These are phyloP conservation scores for Elaeidobius kamerunicus DNA, from an alignment of 2,888 invertebrate genomes.

Conservation along the genomic window DNA sequence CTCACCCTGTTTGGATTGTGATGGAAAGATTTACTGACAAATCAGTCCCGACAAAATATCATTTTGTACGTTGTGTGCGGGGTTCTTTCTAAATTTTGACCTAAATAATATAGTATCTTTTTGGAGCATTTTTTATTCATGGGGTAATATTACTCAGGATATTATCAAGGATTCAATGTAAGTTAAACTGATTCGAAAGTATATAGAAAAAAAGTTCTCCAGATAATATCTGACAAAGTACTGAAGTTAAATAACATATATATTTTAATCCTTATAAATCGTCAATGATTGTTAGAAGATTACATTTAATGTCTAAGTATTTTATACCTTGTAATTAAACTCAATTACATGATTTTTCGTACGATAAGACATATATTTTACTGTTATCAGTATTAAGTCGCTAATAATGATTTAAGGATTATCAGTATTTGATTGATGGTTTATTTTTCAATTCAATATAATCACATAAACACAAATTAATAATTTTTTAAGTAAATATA, in stretches of 20 bases:
- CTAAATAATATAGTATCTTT: too few species aligned
- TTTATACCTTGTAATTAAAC: constrained; percentile 31
- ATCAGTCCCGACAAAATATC: constrained; percentile 45
- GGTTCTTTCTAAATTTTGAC: constrained; percentile 13
- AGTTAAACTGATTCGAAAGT: too few species aligned
- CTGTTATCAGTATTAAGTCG: constrained; percentile 30
- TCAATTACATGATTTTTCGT: constrained; percentile 32
- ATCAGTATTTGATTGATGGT: constrained; percentile 32
- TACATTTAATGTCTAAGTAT: constrained; percentile 28
- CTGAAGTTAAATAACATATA: too few species aligned
- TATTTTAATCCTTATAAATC: constrained; percentile 23
- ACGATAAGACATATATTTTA: constrained; percentile 28
- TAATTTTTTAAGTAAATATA: constrained; percentile 28
- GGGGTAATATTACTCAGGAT: too few species aligned
- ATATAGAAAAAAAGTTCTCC: too few species aligned
- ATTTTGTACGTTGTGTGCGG: constrained; percentile 34
- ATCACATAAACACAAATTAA: constrained; percentile 30
- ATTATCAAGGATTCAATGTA: too few species aligned
- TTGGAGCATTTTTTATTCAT: too few species aligned
- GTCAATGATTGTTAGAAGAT: constrained; percentile 27
- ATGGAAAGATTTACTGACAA: constrained; percentile 47
- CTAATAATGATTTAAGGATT: constrained; percentile 32
- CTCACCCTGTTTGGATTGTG: constrained; percentile 47
- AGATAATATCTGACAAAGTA: too few species aligned
- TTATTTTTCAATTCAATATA: constrained; percentile 30